A percentile compares a stretch with the other conserved stretches of the same genome.
These are phyloP conservation scores for Hypocryptadius cinnamomeus DNA, from an alignment of 2,113 vertebrate genomes.

Conservation along the genomic window DNA sequence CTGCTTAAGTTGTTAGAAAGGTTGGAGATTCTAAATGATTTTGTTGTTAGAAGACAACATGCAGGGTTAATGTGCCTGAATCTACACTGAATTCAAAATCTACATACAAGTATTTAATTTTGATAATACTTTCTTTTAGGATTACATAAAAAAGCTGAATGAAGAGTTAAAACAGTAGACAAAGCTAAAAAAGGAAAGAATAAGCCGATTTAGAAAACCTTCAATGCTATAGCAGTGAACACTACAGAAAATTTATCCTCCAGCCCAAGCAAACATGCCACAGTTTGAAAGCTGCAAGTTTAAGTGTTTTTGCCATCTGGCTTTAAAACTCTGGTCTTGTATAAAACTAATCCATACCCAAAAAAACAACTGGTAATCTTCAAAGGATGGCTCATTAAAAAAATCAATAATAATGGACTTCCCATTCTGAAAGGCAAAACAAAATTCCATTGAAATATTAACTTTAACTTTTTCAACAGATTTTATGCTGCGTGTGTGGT, in stretches of 20 bases:
- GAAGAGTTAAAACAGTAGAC: background rate
- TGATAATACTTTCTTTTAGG: background rate
- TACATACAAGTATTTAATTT: background rate
- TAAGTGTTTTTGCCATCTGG: background rate
- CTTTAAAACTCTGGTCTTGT: background rate
- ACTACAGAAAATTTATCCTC: background rate
- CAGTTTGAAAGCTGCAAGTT: background rate
- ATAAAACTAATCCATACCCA: background rate
- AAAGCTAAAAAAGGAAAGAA: background rate
- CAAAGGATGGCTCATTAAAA: background rate
- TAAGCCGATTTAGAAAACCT: background rate
- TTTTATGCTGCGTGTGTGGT: conserved; percentile 98
- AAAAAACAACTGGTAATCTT: background rate
- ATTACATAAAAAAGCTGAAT: background rate
- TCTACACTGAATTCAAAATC: background rate
- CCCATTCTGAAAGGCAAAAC: background rate
- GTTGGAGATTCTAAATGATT: background rate
- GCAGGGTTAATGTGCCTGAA: background rate
- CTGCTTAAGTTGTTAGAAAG: background rate
- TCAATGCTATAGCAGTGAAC: background rate
- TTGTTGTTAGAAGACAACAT: background rate
- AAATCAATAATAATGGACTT: background rate
- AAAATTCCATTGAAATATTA: background rate
- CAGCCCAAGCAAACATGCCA: background rate
- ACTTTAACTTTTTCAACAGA: conserved; percentile 66